Conservation (phyloP, 2,797 vertebrate species). For the Clarias fuscus region DNA sequence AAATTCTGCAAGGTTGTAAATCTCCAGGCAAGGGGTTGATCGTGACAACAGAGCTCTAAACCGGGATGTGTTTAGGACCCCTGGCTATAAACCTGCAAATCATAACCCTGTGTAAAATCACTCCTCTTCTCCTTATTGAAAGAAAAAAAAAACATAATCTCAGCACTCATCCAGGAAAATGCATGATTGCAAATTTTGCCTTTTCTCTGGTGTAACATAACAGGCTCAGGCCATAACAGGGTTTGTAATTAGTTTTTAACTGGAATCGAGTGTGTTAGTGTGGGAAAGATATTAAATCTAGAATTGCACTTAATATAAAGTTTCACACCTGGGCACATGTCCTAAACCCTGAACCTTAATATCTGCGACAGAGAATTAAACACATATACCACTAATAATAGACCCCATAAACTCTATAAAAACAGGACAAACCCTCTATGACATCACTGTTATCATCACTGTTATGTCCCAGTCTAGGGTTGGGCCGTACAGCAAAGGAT, state of each 20-base stretch:
- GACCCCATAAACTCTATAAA: no score
- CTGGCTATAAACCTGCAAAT: conserved; percentile 1
- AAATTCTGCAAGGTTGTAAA: not conserved
- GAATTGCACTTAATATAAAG: not conserved
- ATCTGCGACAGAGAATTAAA: no score
- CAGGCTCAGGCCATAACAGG: not conserved
- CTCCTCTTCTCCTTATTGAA: not conserved
- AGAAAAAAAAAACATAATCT: not conserved
- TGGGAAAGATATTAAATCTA: not conserved
- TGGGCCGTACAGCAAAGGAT: no score
- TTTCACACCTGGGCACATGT: no score
- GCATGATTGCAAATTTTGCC: not conserved
- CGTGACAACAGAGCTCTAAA: not conserved
- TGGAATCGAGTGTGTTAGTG: not conserved
- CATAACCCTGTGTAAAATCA: conserved; percentile 1
- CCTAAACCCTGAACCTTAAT: no score
- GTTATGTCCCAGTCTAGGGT: no score
- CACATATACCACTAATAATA: no score
- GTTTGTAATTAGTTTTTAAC: not conserved
- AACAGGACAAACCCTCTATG: no score
- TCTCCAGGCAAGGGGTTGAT: not conserved
- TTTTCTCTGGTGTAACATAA: conserved; percentile 8
- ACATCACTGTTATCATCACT: no score
- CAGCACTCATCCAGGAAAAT: not conserved
- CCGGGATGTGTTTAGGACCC: conserved; percentile 3